These are phyloP conservation scores for Mythimna loreyi DNA, from an alignment of 2,888 invertebrate species.

Conservation along the genomic window DNA sequence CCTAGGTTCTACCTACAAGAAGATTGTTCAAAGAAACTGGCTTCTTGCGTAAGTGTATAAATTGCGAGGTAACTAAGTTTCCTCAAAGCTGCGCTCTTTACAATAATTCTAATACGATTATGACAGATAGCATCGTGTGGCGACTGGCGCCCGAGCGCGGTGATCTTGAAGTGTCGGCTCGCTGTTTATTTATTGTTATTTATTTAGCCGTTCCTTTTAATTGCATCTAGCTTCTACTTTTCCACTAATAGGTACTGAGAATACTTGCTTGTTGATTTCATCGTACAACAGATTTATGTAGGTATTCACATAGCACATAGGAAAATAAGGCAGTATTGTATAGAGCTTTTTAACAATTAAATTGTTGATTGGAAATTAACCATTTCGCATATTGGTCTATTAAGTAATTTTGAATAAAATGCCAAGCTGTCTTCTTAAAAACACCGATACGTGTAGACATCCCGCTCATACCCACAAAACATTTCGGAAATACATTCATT, in stretches of 20 bases:
- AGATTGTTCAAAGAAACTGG: neutral
- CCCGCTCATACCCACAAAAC: neutral
- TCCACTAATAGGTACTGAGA: constrained; percentile 13
- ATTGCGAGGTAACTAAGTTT: neutral
- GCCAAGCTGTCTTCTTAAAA: neutral
- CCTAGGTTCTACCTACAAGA: no score
- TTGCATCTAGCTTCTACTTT: constrained; percentile 43
- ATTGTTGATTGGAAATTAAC: neutral
- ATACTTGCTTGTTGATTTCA: constrained; percentile 52
- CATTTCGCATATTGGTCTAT: neutral
- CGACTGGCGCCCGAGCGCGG: constrained; percentile 47
- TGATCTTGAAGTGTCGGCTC: constrained; percentile 64
- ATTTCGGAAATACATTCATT: no score
- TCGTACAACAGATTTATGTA: neutral
- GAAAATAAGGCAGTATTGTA: neutral
- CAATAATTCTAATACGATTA: constrained; percentile 4
- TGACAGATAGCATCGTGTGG: constrained; percentile 7
- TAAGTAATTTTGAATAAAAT: neutral
- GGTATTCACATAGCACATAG: neutral
- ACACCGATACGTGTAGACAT: neutral
- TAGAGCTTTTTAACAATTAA: neutral
- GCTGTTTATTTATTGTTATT: constrained; percentile 60
- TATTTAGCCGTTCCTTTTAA: constrained; percentile 54
- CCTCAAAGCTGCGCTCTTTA: constrained; percentile 5
- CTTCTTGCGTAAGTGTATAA: neutral